These are phyloP conservation scores for Enteromius afrohamiltoni DNA, from an alignment of 2,797 vertebrate genomes.

Conservation along the genomic window DNA sequence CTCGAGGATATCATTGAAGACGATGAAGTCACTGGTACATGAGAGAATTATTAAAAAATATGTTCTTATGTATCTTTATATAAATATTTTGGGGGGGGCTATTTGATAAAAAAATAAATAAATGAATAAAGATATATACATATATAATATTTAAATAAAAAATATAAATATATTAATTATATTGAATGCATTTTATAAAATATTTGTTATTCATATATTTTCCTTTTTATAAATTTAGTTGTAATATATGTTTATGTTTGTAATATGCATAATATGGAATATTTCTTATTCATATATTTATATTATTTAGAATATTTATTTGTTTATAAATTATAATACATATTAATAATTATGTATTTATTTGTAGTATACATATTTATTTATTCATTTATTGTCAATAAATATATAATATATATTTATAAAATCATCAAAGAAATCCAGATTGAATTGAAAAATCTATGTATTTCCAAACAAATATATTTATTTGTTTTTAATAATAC, in stretches of 20 bases:
- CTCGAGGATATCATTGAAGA: constrained; percentile 83
- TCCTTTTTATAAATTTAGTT: background rate
- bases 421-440: no score
- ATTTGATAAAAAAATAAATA: no score
- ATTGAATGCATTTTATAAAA: no score
- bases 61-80: no score
- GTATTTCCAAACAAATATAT: background rate
- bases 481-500: background rate
- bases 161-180: no score
- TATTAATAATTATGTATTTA: background rate
- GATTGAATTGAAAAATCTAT: no score
- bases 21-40: constrained; percentile 72
- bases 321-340: background rate
- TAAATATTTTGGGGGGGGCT: no score
- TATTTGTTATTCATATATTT: background rate
- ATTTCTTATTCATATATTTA: background rate
- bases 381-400: no score
- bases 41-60: background rate
- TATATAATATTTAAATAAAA: no score
- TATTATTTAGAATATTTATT: background rate
- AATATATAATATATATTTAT: no score
- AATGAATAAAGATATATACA: no score
- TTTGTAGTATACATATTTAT: background rate
- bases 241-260: background rate
- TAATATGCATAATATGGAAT: background rate